These are phyloP conservation scores for Crocidura indochinensis DNA, from an alignment of 2,797 vertebrate genomes.

Conservation along the genomic window DNA sequence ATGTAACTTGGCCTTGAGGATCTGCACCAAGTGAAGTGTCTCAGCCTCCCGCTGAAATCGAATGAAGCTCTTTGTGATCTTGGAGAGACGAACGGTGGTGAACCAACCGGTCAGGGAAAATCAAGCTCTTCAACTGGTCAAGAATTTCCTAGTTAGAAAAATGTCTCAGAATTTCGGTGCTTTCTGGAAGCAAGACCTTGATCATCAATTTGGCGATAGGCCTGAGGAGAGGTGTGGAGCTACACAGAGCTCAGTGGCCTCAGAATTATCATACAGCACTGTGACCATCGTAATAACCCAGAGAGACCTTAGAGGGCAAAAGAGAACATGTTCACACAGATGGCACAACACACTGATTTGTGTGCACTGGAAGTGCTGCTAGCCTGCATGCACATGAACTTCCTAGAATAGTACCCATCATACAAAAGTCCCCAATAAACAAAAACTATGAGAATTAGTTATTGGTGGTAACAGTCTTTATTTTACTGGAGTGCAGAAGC, in stretches of 20 bases:
- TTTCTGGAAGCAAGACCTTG: constrained; percentile 87
- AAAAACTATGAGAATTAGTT: constrained; percentile 26
- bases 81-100: constrained; percentile 87
- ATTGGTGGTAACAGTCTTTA: constrained; percentile 10
- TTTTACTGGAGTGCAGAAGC: constrained; percentile 47
- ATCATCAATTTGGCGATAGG: constrained; percentile 89
- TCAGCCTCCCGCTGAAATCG: constrained; percentile 89
- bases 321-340: constrained; percentile 75
- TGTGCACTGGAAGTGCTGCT: no score
- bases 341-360: constrained; percentile 50
- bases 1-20: constrained; percentile 88
- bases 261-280: constrained; percentile 89
- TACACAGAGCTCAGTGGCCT: constrained; percentile 88
- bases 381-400: background rate
- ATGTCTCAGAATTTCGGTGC: constrained; percentile 75
- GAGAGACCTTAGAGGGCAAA: constrained; percentile 75
- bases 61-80: constrained; percentile 87
- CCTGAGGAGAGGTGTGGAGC: constrained; percentile 89
- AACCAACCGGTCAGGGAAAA: constrained; percentile 89
- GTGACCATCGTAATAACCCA: constrained; percentile 86
- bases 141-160: constrained; percentile 90
- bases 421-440: constrained; percentile 43
- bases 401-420: background rate
- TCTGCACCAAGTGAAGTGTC: constrained; percentile 85
- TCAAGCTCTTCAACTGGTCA: constrained; percentile 89